Percentiles rank a stretch among this genome's conserved stretches.
Evolutionary conservation across 2,888 invertebrate genomes (phyloP).

Genomic region (Acanthococcus lagerstroemiae): DNA sequence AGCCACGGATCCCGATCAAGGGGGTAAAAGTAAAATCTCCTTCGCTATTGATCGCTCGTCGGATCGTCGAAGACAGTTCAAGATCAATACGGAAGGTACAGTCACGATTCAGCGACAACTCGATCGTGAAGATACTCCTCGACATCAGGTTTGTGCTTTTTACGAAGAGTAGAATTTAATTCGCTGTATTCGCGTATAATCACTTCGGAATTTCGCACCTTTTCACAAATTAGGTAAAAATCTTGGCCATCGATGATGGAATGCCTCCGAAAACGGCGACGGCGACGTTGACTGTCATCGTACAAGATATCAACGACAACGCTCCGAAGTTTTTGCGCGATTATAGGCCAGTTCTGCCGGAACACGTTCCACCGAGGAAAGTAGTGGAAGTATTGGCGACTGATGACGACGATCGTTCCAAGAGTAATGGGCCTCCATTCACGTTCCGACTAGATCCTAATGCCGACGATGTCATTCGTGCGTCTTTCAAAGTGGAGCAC

Average conservation of each 20-base stretch:
- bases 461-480: conserved; percentile 83
- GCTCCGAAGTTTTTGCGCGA: conserved; percentile 87
- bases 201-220: no score
- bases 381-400: conserved; percentile 88
- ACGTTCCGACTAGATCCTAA: conserved; percentile 86
- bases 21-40: conserved; percentile 81
- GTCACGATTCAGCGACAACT: conserved; percentile 85
- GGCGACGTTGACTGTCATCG: conserved; percentile 84
- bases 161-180: no score
- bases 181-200: no score
- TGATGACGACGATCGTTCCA: conserved; percentile 86
- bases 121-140: conserved; percentile 87
- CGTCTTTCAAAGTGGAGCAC: conserved; percentile 92
- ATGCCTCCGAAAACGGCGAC: conserved; percentile 88
- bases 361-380: conserved; percentile 82
- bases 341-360: conserved; percentile 82
- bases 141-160: conserved; percentile 73
- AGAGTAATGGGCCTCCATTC: conserved; percentile 95
- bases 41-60: conserved; percentile 87
- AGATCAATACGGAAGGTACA: conserved; percentile 88
- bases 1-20: conserved; percentile 92
- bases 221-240: conserved; percentile 58
- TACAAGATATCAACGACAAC: conserved; percentile 91
- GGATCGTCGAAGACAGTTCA: conserved; percentile 85
- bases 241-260: conserved; percentile 89